These are phyloP conservation scores for Spea hammondii DNA, from an alignment of 2,797 vertebrate genomes.

Conservation along the genomic window DNA sequence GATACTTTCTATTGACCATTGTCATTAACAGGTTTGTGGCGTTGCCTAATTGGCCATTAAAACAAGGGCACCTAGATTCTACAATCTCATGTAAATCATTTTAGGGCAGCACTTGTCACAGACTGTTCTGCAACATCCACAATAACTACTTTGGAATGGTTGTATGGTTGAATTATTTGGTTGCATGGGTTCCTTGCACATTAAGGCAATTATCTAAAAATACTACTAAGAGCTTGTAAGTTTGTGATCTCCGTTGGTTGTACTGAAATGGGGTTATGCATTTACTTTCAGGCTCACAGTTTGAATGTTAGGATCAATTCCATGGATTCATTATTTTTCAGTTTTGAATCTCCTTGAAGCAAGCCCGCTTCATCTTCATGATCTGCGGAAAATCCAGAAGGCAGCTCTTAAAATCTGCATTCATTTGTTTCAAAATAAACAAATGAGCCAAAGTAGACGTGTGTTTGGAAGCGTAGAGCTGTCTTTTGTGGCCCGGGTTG, in stretches of 20 bases:
- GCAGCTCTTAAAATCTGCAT: conserved; percentile 12
- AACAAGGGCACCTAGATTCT: no score
- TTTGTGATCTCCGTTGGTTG: background rate
- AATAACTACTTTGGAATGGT: no score
- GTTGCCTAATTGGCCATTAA: no score
- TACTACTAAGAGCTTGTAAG: background rate
- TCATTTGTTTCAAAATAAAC: conserved; percentile 14
- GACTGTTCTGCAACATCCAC: no score
- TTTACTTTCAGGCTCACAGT: background rate
- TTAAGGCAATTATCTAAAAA: no score
- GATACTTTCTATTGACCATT: no score
- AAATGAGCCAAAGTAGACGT: conserved; percentile 17
- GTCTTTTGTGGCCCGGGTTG: conserved; percentile 31
- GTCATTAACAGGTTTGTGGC: no score
- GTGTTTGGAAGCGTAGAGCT: conserved; percentile 25
- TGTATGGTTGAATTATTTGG: no score
- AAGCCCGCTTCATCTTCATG: conserved; percentile 36
- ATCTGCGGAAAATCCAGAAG: conserved; percentile 22
- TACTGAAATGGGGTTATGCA: background rate
- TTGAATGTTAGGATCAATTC: background rate
- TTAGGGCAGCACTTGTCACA: no score
- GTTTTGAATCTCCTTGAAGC: conserved; percentile 20
- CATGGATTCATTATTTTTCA: background rate
- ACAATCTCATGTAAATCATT: no score
- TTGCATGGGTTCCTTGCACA: no score